Base-by-base conservation (phyloP, 1,140 invertebrate species). In the Palaemon carinicauda region DNA sequence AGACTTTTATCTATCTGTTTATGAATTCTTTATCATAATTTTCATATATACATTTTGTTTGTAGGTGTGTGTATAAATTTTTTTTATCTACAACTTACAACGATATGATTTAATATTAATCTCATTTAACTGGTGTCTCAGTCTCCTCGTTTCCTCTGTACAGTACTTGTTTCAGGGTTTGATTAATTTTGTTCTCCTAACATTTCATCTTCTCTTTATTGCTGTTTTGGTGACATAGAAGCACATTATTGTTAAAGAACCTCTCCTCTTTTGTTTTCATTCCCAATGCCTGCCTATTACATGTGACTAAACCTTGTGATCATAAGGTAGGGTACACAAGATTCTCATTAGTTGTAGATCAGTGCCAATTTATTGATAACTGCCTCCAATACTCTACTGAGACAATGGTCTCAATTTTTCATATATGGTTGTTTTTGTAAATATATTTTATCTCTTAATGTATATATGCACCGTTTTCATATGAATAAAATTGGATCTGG, bases 401-500 rank as follows among this genome's bases (percentile, higher is more conserved):
- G 29, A 69, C 29, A 14, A 21, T 69, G 65, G 29, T 69, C 24
- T 69, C 29, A 69, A 14, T 51, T 75, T 60, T 80, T 80, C 51
- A 86, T 79, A 78, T 86, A 71, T 52, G 74, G 56, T 86, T 86
- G 24, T 65, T 79, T 73, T 52, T 86, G 84, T 86, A 86, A 71
- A 86, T 86, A 86, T 86, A 74, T 86, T 86, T 86, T 73, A 65
- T 54, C 78, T 78, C 77, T 51, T 86, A 77, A 74, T 31, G 50
- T 86, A 78, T 86, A 80, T 80, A 86, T 86, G 80, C 41, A 54
- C 51, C 33, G 41, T 86, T 86, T 54, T 27, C 51, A 65, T 74
- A 80, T 86, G 78, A 86, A 86, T 86, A 86, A 86, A 86, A 29
- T 52, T 85, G 75, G 33, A 71, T 41, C 52, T 84, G 53, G 54